Base-by-base conservation (phyloP, 2,113 vertebrate genomes). In the Mus spicilegus region DNA sequence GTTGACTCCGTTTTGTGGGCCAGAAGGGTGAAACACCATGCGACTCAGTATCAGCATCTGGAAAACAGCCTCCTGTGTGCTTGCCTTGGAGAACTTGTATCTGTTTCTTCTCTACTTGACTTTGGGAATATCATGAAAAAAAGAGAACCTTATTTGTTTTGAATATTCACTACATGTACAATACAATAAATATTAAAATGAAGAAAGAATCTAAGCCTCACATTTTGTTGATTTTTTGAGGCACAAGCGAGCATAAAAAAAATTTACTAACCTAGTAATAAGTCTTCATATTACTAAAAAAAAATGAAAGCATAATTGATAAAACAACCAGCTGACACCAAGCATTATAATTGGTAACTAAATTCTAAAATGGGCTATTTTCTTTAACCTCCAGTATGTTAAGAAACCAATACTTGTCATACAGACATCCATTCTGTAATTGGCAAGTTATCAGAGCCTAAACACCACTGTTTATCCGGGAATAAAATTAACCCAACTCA, bases 131-230 rank as follows among this genome's bases (percentile, higher is more conserved):
- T 90, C 89, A 63, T 46, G 85, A 76, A 14, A 88, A 88, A 95
- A 90, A 88, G 90, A 96, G 67, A 96, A 22, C 39, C 22, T 56
- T 30, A 81, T 88, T 90, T 42, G 92, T 88, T 93, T 92, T 63
- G 86, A 91, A 72, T 46, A 46, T 4, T 33, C 19, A 69, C 42
- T 36, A 13, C 4, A 69, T 22, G 73, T 28, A 69, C 22, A 90
- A 58, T 42, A 72, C 19, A 76, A 30, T 72, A 65, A 22, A 91
- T 73, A 76, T 65, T 26, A 51, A 76, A 94, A 56, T 87, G 49
- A 92, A 24, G 54, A 33, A 93, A 94, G 94, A 87, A 69, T 54
- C 54, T 73, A 93, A 94, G 7, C 26, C 9, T n/a, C 8, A 89
- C 72, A 87, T 94, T 84, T 54, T 76, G 33, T 63, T 94, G 75